Evolutionary conservation across 2,113 vertebrate species (phyloP).

Genomic region (Brevimyrus niger): DNA sequence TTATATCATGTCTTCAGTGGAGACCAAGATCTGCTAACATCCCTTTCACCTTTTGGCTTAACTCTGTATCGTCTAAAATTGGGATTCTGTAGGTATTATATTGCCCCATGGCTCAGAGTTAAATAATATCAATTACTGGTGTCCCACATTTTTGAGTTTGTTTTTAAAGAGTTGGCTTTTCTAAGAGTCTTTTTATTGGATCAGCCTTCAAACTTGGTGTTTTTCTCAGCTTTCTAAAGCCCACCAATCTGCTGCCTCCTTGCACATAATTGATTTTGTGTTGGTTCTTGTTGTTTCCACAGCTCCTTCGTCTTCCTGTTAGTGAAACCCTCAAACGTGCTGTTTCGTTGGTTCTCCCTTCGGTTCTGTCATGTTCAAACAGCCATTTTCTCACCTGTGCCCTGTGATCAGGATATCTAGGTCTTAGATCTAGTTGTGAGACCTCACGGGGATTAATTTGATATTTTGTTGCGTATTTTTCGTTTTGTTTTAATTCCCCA

Average conservation of each 20-base stretch:
- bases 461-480: background rate
- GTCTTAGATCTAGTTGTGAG: background rate
- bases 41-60: background rate
- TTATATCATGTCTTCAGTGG: background rate
- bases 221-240: background rate
- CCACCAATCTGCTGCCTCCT: background rate
- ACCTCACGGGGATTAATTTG: background rate
- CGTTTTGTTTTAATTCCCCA: background rate
- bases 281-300: background rate
- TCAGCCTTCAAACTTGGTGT: background rate
- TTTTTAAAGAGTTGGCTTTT: background rate
- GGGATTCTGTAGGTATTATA: background rate
- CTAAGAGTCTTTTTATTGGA: background rate
- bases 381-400: background rate
- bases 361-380: no score
- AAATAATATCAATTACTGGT: background rate
- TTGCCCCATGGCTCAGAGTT: background rate
- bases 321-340: background rate
- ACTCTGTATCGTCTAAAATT: background rate
- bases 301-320: background rate
- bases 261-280: background rate
- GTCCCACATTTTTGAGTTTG: background rate
- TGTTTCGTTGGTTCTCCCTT: no score
- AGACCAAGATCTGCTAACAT: background rate
- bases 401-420: background rate